Evolutionary conservation across 2,888 invertebrate species (phyloP), one percentile per base, ranked within the genome.

Genomic region (Ophraella communa): DNA sequence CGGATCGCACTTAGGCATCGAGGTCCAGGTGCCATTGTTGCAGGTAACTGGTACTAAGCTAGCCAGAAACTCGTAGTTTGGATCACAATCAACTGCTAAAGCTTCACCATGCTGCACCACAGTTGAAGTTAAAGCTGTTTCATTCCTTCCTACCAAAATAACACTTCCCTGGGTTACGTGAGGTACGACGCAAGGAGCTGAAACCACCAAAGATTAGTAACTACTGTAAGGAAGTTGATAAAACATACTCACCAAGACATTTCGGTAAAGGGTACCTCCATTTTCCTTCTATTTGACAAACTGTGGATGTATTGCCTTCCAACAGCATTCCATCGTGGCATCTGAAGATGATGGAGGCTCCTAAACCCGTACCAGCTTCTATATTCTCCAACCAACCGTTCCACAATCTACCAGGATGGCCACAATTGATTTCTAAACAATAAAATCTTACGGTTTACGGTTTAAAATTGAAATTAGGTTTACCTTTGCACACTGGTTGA

Each of bases 341-440:
- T 67, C 96, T 89, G 82, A 95, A 98, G 77, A 95, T 95, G 67
- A 97, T 89, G 66, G 94, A 94, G 0, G 96, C 93, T 0, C 97
- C 97, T 24, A 96, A 85, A 0, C 93, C 95, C 3, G 96, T 96
- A 23, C 95, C 95, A 30, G 89, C 88, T 73, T 94, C 94, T 64
- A 93, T 92, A 79, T 94, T 94, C 83, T 95, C 95, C 75, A 91
- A 86, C 93, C 96, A 98, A 3, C 99, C 98, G 79, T 99, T 98
- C 88, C 94, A 95, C 7, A 99, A 87, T 52, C 92, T 89, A 1
- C 96, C 96, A 0, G 98, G 96, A 75, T 93, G 91, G 0, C 96
- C 96, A 83, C 98, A 99, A 84, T 98, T 95, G 77, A 99, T 97
- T 86, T 98, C 98, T 95, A 85, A 17, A 8, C 39, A 42, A 44